Evolutionary conservation across 37 sponge, comb jelly and placozoan species (phyloP), one percentile per base, ranked within the genome.

Genomic region (Geodia barretti): DNA sequence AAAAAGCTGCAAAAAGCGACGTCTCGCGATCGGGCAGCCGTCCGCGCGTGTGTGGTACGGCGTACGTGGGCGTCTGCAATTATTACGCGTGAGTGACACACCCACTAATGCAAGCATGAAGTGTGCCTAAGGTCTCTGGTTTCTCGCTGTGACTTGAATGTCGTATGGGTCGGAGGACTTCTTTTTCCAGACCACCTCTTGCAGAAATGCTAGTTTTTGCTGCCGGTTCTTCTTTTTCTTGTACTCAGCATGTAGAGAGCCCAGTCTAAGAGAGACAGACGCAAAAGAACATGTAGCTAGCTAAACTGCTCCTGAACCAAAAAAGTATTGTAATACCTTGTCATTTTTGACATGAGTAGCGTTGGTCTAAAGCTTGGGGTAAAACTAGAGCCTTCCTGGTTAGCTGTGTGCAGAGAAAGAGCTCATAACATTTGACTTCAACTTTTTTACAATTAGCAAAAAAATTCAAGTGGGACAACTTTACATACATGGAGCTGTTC

Each of bases 181-280:
- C 54, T 14, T 47, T 14, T 47, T 30, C 34, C 30, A 1, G 1
- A 58, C 37, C 14, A 47, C 1, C 21, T 77, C 77, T 35, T 77
- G 36, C 39, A 77, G 29, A 40, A 77, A 77, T 61, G 29, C 30
- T 1, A 77, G 64, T 35, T 35, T 77, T n/a, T 77, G 36, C 1
- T 35, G 28, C 25, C 77, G 28, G 28, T 77, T 40, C 4, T 23
- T 64, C 64, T 36, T 62, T 36, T 21, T 21, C 29, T 64, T 14
- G 25, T 60, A 34, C 41, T 34, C 25, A 31, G 19, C 8, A 36
- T 37, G 40, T 34, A 77, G 24, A 1, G 8, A 4, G 1, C 26
- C n/a, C 41, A 77, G 40, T 31, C 75, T 75, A 33, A 47, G 14
- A 47, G 54, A 47, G 14, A 47, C 54, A 47, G 54, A 17, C 7